These are phyloP conservation scores for Nipponacmea schrenckii DNA, from an alignment of 2,888 invertebrate genomes.

Conservation along the genomic window DNA sequence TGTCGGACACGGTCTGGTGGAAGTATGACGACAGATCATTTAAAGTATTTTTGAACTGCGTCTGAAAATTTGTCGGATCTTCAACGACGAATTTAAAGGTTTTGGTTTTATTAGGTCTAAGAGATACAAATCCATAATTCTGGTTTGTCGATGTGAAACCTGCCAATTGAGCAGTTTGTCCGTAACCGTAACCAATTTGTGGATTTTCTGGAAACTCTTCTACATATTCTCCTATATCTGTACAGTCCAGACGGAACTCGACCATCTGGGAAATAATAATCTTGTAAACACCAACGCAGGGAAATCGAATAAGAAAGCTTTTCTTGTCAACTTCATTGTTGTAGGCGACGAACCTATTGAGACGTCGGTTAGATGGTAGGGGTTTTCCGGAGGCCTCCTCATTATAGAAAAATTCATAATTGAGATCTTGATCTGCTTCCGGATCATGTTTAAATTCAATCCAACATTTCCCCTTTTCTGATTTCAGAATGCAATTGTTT, in stretches of 20 bases:
- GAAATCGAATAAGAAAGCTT: slow-evolving; percentile 27
- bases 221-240: slow-evolving; percentile 29
- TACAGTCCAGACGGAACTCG: slow-evolving; percentile 53
- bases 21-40: slow-evolving; percentile 19
- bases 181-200: slow-evolving; percentile 47
- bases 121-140: slow-evolving; percentile 21
- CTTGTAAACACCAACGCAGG: slow-evolving; percentile 16
- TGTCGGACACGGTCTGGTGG: slow-evolving; percentile 7
- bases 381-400: slow-evolving; percentile 15
- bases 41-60: slow-evolving; percentile 32
- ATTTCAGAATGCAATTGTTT: slow-evolving; percentile 27
- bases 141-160: slow-evolving; percentile 51
- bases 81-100: slow-evolving; percentile 35
- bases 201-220: slow-evolving; percentile 51
- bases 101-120: slow-evolving; percentile 27
- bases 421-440: slow-evolving; percentile 23
- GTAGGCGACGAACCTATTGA: slow-evolving; percentile 24
- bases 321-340: slow-evolving; percentile 22
- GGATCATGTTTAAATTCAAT: slow-evolving; percentile 20
- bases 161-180: slow-evolving; percentile 31
- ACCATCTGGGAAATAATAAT: slow-evolving; percentile 28
- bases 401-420: slow-evolving; percentile 30
- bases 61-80: slow-evolving; percentile 27
- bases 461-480: slow-evolving; percentile 29
- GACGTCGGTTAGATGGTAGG: slow-evolving; percentile 11